Evolutionary conservation across 2,888 invertebrate genomes (phyloP), one percentile per base, ranked within the genome.

Genomic region (Pachycephus smyrnensis): DNA sequence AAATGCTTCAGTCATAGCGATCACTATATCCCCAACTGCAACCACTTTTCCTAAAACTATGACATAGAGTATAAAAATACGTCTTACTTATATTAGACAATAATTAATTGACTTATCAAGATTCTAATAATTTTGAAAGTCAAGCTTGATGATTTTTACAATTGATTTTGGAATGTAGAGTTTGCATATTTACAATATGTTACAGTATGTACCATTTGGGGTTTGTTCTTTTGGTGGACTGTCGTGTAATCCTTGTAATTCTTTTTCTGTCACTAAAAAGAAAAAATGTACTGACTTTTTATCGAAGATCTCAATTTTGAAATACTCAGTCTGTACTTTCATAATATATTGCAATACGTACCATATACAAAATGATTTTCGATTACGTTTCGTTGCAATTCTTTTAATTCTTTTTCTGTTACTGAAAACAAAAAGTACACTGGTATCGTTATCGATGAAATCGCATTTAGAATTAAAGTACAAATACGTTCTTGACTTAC

Each of bases 401-500:
- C 23, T 23, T 55, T 0, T 23, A 55, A 23, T 23, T 55, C 55
- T 55, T 6, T 23, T 23, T 55, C 2, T 6, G 23, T 55, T 55
- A 55, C 55, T 55, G 9, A 55, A 55, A 55, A 55, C 23, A 0
- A 55, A 6, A 55, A 55, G 9, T 23, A 9, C 2, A 4, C 15
- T 23, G 23, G 23, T 9, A 23, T 23, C 23, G 1, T 23, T 55
- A 9, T 23, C 23, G 15, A 23, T 23, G 55, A 23, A 55, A 23
- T 55, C 23, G 1, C 9, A 55, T 55, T 23, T 55, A 55, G 2
- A 55, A 23, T 40, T 1, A 40, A 15, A 40, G 6, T 15, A 40
- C 1, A 15, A 15, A 40, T 15, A 40, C 15, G 1, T 15, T 40
- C 23, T 37, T 35, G 77, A 88, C 90, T 91, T 82, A 92, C 92